Conservation (phyloP, 2,888 invertebrate genomes). For the Lasioglossum vierecki region DNA sequence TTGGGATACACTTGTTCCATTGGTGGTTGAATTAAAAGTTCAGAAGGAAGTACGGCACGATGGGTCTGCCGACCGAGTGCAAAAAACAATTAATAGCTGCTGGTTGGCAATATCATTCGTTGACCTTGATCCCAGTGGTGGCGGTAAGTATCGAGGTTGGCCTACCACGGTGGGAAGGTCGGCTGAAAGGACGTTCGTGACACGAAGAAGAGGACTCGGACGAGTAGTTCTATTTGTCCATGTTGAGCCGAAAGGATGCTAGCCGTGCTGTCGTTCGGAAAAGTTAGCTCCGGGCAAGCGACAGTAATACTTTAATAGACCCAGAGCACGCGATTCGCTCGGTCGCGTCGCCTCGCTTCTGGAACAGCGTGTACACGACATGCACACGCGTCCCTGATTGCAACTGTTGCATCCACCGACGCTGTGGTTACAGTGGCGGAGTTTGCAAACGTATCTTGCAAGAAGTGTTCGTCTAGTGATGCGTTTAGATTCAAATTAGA, state of each 20-base stretch:
- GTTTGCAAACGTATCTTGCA: constrained; percentile 1
- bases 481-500: constrained; percentile 12
- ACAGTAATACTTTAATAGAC: constrained; percentile 67
- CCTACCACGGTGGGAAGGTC: constrained; percentile 41
- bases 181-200: constrained; percentile 53
- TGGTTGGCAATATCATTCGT: not conserved
- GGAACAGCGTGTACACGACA: constrained; percentile 26
- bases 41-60: not conserved
- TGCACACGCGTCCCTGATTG: constrained; percentile 33
- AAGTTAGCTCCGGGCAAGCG: constrained; percentile 59
- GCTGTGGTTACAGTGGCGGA: not conserved
- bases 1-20: not conserved
- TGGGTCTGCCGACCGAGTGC: not conserved
- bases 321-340: constrained; percentile 60
- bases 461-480: not conserved
- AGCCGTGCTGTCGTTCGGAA: constrained; percentile 59
- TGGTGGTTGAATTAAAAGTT: not conserved
- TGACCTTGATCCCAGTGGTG: constrained; percentile 24
- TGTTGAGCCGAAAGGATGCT: constrained; percentile 39
- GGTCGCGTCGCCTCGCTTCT: not conserved
- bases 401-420: constrained; percentile 35
- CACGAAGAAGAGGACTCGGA: constrained; percentile 17
- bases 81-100: not conserved
- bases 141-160: not conserved
- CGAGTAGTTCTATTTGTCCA: constrained; percentile 45